Conservation (phyloP, 2,888 invertebrate genomes). For the Melikaiella ostensackeni region DNA sequence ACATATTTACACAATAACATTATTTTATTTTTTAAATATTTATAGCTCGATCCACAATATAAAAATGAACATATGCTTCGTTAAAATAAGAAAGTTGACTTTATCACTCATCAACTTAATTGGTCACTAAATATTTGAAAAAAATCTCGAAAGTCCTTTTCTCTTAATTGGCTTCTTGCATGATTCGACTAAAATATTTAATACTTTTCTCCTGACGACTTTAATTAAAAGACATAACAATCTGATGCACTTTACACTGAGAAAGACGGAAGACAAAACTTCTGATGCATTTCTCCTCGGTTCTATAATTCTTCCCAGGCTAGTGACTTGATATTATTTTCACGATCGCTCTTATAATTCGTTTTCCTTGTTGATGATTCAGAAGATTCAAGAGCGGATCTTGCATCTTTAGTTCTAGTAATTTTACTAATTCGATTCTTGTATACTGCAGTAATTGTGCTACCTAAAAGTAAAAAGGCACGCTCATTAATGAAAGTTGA, state of each 20-base stretch:
- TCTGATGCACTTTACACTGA: background rate
- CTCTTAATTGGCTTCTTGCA: background rate
- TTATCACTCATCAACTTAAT: no score
- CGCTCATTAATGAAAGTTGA: slow-evolving; percentile 39
- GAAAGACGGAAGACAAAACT: background rate
- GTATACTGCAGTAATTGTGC: slow-evolving; percentile 90
- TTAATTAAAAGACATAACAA: background rate
- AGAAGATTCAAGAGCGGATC: slow-evolving; percentile 87
- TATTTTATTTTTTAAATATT: background rate
- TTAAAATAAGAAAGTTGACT: background rate
- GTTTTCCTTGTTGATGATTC: slow-evolving; percentile 86
- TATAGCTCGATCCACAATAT: background rate
- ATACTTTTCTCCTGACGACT: slow-evolving; percentile 1
- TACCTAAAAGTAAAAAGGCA: slow-evolving; percentile 79
- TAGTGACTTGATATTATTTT: slow-evolving; percentile 80
- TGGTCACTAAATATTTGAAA: background rate
- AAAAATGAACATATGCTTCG: background rate
- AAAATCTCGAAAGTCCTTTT: background rate
- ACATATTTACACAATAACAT: slow-evolving; percentile 2
- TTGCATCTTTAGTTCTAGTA: slow-evolving; percentile 90
- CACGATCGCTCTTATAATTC: slow-evolving; percentile 87
- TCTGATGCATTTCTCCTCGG: background rate
- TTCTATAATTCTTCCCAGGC: background rate
- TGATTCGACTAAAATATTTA: background rate
- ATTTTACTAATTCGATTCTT: slow-evolving; percentile 85